phyloP scores from a whole-genome alignment of 2,797 vertebrate species.

The Coregonus sp. region DNA sequence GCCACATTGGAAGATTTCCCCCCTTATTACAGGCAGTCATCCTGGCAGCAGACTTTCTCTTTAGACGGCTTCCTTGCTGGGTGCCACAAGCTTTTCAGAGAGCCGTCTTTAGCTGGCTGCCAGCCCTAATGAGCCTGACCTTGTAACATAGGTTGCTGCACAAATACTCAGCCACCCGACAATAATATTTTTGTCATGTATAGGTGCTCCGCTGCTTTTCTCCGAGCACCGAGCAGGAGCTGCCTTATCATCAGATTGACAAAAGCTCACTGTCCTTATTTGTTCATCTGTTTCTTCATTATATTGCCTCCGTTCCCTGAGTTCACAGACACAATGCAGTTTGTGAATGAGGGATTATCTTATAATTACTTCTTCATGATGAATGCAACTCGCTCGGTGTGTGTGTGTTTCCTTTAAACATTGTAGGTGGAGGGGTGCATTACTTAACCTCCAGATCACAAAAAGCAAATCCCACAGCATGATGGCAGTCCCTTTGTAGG shows the following conservation, averaged over 20 bases:
- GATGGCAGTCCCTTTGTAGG: not conserved
- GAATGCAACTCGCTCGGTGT: not conserved
- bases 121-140: slow-evolving; percentile 42
- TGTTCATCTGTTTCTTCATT: slow-evolving; percentile 20
- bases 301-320: not conserved
- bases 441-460: not conserved
- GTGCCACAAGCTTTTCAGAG: slow-evolving; percentile 24
- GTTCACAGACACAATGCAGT: slow-evolving; percentile 11
- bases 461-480: not conserved
- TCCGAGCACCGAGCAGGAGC: slow-evolving; percentile 6
- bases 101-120: slow-evolving; percentile 18
- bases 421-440: not conserved
- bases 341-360: not conserved
- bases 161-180: slow-evolving; percentile 24
- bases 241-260: slow-evolving; percentile 14
- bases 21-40: not conserved
- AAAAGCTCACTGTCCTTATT: slow-evolving; percentile 29
- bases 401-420: not conserved
- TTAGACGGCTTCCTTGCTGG: slow-evolving; percentile 1
- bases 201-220: slow-evolving; percentile 8
- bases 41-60: not conserved
- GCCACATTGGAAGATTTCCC: slow-evolving; percentile 5
- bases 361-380: not conserved
- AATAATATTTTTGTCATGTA: slow-evolving; percentile 25
- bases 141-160: slow-evolving; percentile 30